Conservation (phyloP, 1,140 invertebrate species). For the Delia radicum region DNA sequence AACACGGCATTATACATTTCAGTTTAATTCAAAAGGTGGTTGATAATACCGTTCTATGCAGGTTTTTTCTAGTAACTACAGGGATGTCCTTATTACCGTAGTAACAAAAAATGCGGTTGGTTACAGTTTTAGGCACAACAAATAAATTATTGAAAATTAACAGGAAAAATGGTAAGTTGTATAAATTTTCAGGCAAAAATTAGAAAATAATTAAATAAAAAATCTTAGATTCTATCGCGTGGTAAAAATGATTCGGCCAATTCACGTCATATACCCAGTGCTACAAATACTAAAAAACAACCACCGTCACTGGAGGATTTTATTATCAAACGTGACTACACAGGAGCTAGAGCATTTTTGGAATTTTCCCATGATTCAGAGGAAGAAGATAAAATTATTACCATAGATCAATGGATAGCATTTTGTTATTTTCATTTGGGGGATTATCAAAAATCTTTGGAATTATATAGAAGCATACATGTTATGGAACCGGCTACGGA, state of each 20-base stretch:
- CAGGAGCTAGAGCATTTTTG: slow-evolving; percentile 87
- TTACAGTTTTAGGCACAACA: too few species aligned
- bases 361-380: slow-evolving; percentile 60
- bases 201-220: too few species aligned
- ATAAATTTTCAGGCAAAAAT: too few species aligned
- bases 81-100: too few species aligned
- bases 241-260: slow-evolving; percentile 66
- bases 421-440: slow-evolving; percentile 95
- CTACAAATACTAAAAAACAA: slow-evolving; percentile 52
- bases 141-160: too few species aligned
- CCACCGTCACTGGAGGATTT: slow-evolving; percentile 90
- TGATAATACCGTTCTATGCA: too few species aligned
- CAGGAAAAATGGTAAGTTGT: too few species aligned
- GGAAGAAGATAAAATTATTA: slow-evolving; percentile 60
- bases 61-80: too few species aligned
- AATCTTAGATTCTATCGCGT: slow-evolving; percentile 68
- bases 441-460: slow-evolving; percentile 86
- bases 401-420: slow-evolving; percentile 83
- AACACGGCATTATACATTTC: too few species aligned
- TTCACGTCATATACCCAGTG: slow-evolving; percentile 55
- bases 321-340: slow-evolving; percentile 85
- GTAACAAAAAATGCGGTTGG: too few species aligned
- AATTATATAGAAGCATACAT: slow-evolving; percentile 66
- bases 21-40: too few species aligned
- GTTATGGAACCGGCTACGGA: slow-evolving; percentile 55